Evolutionary conservation across 1,140 invertebrate species (phyloP), one percentile per base, ranked within the genome.

Genomic region (Zaprionus lachaisei): DNA sequence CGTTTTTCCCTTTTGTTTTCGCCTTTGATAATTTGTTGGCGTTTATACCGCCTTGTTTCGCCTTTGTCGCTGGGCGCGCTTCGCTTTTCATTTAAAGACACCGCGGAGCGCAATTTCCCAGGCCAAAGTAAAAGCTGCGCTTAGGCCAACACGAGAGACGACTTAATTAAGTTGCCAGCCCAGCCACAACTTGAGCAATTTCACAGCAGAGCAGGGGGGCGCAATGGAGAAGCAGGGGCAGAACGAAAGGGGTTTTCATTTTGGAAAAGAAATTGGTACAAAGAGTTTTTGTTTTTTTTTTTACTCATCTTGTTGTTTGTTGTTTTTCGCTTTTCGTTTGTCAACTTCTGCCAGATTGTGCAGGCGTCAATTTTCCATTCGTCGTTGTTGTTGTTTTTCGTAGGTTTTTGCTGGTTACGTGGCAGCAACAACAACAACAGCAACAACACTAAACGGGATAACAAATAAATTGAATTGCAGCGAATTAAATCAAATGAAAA

Each of bases 401-500:
- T 68, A 41, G 61, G 57, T 44, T 56, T 73, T 24, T 61, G 56
- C 70, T 37, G 38, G 51, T 54, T 69, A 64, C 49, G 38, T 60
- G 54, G 20, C 15, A 58, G 34, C 37, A 41, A 34, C 66, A 41
- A 51, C 54, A 15, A n/a, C 38, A 41, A n/a, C 38, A 37, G 0
- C 34, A 37, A 14, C 34, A 37, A 14, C 38, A n/a, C 15, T 41
- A 47, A 44, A 17, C 6, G 41, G 56, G 68, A 77, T 49, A 61
- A 57, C 60, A 77, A 82, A 68, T 67, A 83, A 83, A 83, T 81
- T 76, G 60, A 87, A 81, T 89, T 69, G 80, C 75, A 75, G 34
- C 78, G 84, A 83, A 84, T 87, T 79, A 87, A 87, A 81, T 89
- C 78, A 81, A 89, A 87, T 70, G 74, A 89, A 84, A 89, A 83